Base-by-base conservation (phyloP, 2,888 invertebrate species). In the Strigamia maritima region DNA sequence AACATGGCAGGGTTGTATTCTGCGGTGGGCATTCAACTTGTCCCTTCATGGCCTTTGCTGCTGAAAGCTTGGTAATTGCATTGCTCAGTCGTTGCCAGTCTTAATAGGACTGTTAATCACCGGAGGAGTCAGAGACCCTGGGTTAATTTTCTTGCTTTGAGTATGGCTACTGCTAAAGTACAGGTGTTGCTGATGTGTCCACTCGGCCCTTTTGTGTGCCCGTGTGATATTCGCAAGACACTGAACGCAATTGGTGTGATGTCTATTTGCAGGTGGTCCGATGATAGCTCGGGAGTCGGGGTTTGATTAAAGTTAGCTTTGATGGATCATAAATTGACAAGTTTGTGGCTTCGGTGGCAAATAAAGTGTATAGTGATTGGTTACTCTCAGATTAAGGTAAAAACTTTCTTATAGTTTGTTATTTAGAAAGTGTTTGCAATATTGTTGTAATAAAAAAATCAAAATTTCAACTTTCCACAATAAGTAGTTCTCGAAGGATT, bases 21-120 rank as follows among this genome's bases (percentile, higher is more conserved):
- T 70, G 70, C 28, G 70, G 70, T 70, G 70, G 70, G 70, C 70
- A 70, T 70, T 70, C 70, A 70, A 70, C 70, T 70, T 26, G 70
- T 70, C 70, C 70, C 70, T 70, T 70, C 70, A 70, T 70, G 70
- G 70, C 70, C 70, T 70, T 70, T 70, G 70, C 70, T 70, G 70
- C 70, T 70, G 70, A 70, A 70, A 70, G 70, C 70, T 70, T 70
- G 70, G 70, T 70, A 70, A 70, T 70, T 70, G 70, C 70, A 70
- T 70, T 70, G 70, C 70, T 70, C 70, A 70, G 70, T 70, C 70
- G 70, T 70, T 70, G 70, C 70, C 70, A 70, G 26, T 70, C 70
- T 70, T 70, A 70, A 70, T 70, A 70, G 70, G 70, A 70, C 70
- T 70, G 70, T 70, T 70, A 70, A 70, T 70, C 70, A 70, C 70